phyloP scores from a whole-genome alignment of 2,113 vertebrate genomes.

The Lophochroa leadbeateri region DNA sequence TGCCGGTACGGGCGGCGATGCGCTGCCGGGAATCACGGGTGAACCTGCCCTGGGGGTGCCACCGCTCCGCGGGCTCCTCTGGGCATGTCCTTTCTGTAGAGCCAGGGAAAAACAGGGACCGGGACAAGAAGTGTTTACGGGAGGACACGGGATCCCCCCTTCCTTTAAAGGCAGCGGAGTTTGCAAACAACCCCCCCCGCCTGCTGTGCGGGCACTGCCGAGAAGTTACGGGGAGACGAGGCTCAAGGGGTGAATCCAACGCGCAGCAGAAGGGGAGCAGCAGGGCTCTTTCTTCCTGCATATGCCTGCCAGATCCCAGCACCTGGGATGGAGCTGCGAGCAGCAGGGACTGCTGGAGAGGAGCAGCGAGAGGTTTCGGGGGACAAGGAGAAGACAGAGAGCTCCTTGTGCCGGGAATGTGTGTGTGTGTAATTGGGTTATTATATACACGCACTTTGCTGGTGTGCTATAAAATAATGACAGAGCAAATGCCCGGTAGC shows the following conservation, averaged over 20 bases:
- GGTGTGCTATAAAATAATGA: neutral
- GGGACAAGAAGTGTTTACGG: neutral
- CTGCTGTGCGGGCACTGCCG: neutral
- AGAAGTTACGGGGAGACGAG: neutral
- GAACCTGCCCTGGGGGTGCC: neutral
- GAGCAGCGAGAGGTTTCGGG: neutral
- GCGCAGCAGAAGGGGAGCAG: neutral
- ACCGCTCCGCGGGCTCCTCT: neutral
- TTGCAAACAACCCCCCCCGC: neutral
- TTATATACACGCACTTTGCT: neutral
- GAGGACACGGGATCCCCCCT: neutral
- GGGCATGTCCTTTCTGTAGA: neutral
- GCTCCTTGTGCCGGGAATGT: conserved; percentile 4
- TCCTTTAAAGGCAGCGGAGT: neutral
- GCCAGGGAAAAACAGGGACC: neutral
- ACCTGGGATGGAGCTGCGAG: neutral
- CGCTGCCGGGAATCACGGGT: neutral
- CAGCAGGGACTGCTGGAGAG: neutral
- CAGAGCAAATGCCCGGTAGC: conserved; percentile 15
- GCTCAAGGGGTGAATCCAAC: neutral
- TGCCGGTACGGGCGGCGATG: neutral
- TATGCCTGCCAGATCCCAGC: neutral
- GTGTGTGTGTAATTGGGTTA: neutral
- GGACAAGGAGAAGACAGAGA: neutral
- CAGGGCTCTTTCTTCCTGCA: neutral